Evolutionary conservation across 2,797 vertebrate species (phyloP).

Genomic region (Pelodytes ibericus): DNA sequence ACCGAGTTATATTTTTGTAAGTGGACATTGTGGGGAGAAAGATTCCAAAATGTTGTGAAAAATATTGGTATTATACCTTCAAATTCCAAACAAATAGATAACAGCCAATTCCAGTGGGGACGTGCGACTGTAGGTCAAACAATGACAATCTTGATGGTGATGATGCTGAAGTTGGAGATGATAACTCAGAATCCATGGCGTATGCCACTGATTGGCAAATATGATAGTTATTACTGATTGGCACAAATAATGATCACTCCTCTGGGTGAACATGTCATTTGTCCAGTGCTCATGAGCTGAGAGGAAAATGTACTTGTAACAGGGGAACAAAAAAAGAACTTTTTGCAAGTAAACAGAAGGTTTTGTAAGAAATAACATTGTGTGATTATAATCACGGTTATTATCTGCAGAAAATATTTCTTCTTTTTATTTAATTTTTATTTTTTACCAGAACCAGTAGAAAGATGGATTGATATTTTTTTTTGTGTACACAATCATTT

Average conservation of each 20-base stretch:
- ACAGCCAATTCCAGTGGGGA: background rate
- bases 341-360: background rate
- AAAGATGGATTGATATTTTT: background rate
- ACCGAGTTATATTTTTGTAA: background rate
- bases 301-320: background rate
- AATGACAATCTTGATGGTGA: background rate
- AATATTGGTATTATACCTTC: background rate
- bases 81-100: background rate
- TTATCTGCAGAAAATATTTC: background rate
- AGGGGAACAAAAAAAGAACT: background rate
- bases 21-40: too few species aligned
- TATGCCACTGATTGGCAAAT: conserved; percentile 3
- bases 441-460: background rate
- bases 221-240: background rate
- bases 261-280: background rate
- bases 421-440: too few species aligned
- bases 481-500: too few species aligned
- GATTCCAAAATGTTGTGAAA: background rate
- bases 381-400: background rate
- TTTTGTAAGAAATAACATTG: background rate
- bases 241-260: background rate
- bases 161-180: background rate
- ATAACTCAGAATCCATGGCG: background rate
- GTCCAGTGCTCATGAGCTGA: background rate
- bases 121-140: background rate